These are phyloP conservation scores for Patagioenas fasciata DNA, from an alignment of 2,113 vertebrate species.

Conservation along the genomic window DNA sequence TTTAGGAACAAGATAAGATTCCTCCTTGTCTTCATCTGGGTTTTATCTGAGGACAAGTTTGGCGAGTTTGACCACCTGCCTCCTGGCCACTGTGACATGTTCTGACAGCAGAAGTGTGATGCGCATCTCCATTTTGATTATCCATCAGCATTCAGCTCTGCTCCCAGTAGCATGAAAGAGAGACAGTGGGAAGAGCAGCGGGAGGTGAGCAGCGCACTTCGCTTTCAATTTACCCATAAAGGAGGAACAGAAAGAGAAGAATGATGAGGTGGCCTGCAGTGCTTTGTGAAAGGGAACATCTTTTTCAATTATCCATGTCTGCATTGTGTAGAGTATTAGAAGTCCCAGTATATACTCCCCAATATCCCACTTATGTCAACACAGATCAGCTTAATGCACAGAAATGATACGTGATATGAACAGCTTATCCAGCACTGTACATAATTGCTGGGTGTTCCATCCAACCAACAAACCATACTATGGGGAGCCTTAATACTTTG, in stretches of 20 bases:
- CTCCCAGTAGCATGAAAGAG: background rate
- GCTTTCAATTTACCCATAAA: background rate
- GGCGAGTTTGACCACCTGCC: background rate
- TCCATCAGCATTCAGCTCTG: background rate
- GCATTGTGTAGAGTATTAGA: background rate
- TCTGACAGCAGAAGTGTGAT: background rate
- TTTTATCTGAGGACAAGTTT: background rate
- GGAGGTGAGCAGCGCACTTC: background rate
- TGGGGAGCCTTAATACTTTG: background rate
- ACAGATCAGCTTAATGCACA: background rate
- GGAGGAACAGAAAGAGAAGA: background rate
- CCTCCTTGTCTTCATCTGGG: background rate
- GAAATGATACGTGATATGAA: background rate
- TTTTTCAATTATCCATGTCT: constrained; percentile 23
- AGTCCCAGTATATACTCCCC: background rate
- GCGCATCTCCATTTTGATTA: background rate
- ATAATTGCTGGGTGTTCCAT: background rate
- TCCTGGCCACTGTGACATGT: accelerated
- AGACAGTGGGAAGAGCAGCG: background rate
- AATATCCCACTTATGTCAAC: background rate
- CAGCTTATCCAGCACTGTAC: background rate
- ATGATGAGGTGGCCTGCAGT: constrained; percentile 14
- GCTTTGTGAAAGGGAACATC: background rate
- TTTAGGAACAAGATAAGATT: background rate
- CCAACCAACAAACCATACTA: background rate